phyloP scores from a whole-genome alignment of 2,797 vertebrate genomes.

The Euthynnus affinis region DNA sequence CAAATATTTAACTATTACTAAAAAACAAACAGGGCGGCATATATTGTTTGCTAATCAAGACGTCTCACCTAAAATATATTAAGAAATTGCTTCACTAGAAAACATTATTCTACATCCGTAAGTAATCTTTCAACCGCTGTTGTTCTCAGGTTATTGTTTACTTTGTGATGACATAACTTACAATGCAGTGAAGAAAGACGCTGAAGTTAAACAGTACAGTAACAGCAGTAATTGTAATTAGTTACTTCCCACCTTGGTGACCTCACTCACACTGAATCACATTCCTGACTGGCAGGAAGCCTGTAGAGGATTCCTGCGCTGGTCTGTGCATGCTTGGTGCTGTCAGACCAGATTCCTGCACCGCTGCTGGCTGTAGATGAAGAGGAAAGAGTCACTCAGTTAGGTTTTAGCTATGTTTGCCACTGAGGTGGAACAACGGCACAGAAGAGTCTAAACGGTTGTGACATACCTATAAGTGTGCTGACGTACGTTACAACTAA shows the following conservation, averaged over 20 bases:
- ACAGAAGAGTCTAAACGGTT: slow-evolving; percentile 40
- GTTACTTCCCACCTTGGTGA: slow-evolving; percentile 59
- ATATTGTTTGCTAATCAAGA: not conserved
- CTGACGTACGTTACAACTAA: slow-evolving; percentile 27
- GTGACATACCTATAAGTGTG: slow-evolving; percentile 35
- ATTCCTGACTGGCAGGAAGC: slow-evolving; percentile 74
- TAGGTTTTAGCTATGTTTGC: slow-evolving; percentile 38
- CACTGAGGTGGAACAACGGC: slow-evolving; percentile 63
- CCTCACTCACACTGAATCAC: slow-evolving; percentile 70
- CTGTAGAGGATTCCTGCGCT: slow-evolving; percentile 82
- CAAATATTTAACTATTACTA: too few species aligned
- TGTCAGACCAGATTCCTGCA: slow-evolving; percentile 84
- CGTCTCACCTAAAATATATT: not conserved
- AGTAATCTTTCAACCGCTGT: not conserved
- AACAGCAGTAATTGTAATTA: slow-evolving; percentile 19
- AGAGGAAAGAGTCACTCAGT: slow-evolving; percentile 57
- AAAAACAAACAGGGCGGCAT: too few species aligned
- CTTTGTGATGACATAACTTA: not conserved
- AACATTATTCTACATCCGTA: not conserved
- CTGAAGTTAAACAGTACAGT: not conserved
- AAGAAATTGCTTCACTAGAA: not conserved
- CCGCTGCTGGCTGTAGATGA: slow-evolving; percentile 36
- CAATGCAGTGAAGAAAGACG: not conserved
- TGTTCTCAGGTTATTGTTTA: not conserved
- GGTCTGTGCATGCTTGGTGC: slow-evolving; percentile 85